These are phyloP conservation scores for Drosophila yakuba DNA, from an alignment of 1,140 invertebrate genomes.

Conservation along the genomic window DNA sequence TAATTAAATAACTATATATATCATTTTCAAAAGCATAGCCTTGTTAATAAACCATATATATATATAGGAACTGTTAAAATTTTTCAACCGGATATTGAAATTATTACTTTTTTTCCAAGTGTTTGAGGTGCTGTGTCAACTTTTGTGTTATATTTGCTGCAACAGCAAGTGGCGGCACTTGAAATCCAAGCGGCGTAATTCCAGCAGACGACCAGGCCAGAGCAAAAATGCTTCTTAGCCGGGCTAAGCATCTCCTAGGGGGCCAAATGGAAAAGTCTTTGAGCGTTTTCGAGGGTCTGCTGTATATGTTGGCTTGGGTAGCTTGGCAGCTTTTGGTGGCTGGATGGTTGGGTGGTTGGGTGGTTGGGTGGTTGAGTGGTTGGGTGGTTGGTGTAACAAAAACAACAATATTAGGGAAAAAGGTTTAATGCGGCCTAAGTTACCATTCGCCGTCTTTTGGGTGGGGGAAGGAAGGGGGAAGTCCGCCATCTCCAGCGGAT, in stretches of 20 bases:
- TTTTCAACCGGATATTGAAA: not conserved
- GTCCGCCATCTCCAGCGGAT: not conserved
- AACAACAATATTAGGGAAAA: conserved; percentile 66
- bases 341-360: not conserved
- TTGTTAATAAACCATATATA: no score
- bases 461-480: no score
- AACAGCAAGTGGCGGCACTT: conserved; percentile 73
- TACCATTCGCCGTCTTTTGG: conserved; percentile 4
- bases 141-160: conserved; percentile 53
- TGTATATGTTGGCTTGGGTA: not conserved
- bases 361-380: no score
- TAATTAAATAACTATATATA: no score
- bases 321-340: not conserved
- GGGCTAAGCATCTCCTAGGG: conserved; percentile 53
- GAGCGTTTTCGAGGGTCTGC: conserved; percentile 20
- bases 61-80: not conserved
- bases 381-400: conserved; percentile 7
- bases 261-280: conserved; percentile 34
- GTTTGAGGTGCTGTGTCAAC: conserved; percentile 17
- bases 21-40: no score
- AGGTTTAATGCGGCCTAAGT: conserved; percentile 77
- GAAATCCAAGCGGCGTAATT: conserved; percentile 67
- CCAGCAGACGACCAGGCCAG: conserved; percentile 43
- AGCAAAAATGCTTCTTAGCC: conserved; percentile 66
- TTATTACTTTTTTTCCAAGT: not conserved